Base-by-base conservation (phyloP, 2,888 invertebrate genomes). In the Ennomos fuscantarius region DNA sequence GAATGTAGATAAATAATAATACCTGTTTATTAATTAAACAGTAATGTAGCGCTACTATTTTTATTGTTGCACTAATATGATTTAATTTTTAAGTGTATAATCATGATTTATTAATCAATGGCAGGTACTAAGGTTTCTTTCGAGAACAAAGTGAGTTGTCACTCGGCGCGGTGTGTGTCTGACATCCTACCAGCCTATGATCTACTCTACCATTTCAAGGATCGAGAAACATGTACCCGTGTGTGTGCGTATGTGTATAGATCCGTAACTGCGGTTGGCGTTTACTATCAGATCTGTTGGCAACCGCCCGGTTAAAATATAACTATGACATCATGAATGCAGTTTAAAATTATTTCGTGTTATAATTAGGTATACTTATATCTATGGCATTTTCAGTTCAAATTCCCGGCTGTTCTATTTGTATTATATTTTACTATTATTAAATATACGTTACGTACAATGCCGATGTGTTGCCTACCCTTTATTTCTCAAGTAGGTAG, bases 261-360 rank as follows among this genome's bases (percentile, higher is more conserved):
- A 43, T 51, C 10, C 31, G 32, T 35, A 62, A 24, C 53, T 10
- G 62, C 52, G 62, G 54, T 52, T 53, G 54, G 40, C 65, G 55
- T 60, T 45, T 36, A 40, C 41, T 40, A 33, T 41, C 11, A 2
- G 15, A 34, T 44, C 44, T 31, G 40, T 39, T 35, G 37, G 31
- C 37, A 42, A 33, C 39, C 10, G 37, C 12, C n/a, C 9, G 40
- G 39, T 49, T 44, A 55, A 36, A 46, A 36, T 43, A 43, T 1
- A 31, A 42, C 15, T 24, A 41, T 24, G 49, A 49, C 12, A 48
- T 48, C 39, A 32, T 33, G 11, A 41, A 1, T 49, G 48, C 15
- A 8, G 39, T 6, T 10, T 10, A 40, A 10, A 13, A 15, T 41
- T 41, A 12, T 39, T 11, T 39, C 24, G 24, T 0, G 24, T 39